Base-by-base conservation (phyloP, 2,888 invertebrate genomes). In the Eurois occulta region DNA sequence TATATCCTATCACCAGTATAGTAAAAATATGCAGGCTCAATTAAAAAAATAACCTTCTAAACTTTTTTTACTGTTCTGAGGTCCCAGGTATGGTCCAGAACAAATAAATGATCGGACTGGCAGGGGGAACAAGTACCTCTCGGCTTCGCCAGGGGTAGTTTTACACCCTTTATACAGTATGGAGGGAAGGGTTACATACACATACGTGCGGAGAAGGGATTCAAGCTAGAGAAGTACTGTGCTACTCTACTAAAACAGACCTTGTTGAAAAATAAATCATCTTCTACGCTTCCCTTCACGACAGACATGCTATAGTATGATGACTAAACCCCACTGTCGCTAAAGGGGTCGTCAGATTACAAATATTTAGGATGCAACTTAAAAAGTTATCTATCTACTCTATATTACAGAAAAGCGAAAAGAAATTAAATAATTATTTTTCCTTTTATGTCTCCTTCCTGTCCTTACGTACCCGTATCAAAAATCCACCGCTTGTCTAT, bases 201-300 rank as follows among this genome's bases (percentile, higher is more conserved):
- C 21, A 43, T 28, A 75, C 35, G 32, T 48, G 65, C 18, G 35
- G 55, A 65, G 21, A 35, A 28, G 7, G n/a, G n/a, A 35, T 43
- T 28, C 35, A 52, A 66, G 24, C 24, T 38, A 21, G 21, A 52
- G 7, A 52, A 52, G 28, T 38, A 35, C n/a, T 43, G 24, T 66
- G 41, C 62, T 75, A 74, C 48, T 41, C 46, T 75, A 72, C 64
- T 43, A 18, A 28, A 35, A 76, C 35, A 38, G 11, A 65, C 52
- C n/a, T 41, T 11, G 0, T 32, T 64, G 41, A 41, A 18, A 21
- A 43, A 52, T n/a, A 64, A 74, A 52, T 16, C 21, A 62, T 55
- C 0, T 8, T 18, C 21, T 67, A 35, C 3, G n/a, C 38, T 72
- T 48, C 46, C 28, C 46, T 68, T 38, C 21, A 16, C 21, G n/a